Conservation (phyloP, 2,888 invertebrate species). For the Luperina nickerlii region DNA sequence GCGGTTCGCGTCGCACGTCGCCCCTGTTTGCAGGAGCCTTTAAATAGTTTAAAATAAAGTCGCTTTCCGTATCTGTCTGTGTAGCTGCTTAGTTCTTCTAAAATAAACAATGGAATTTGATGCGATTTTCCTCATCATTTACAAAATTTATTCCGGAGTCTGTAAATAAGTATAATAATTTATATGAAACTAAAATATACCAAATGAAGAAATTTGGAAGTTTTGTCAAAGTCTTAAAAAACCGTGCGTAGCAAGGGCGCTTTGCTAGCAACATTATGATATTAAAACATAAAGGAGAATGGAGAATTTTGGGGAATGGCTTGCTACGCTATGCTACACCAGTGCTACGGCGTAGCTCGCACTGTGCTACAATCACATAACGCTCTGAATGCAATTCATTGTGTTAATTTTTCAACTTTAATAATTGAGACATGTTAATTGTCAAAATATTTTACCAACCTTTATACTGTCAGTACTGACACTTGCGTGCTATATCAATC, state of each 20-base stretch:
- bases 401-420: background rate
- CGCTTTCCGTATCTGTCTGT: background rate
- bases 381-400: too few species aligned
- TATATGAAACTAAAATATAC: background rate
- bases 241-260: too few species aligned
- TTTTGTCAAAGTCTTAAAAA: background rate
- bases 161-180: background rate
- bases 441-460: background rate
- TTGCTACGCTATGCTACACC: constrained; percentile 7
- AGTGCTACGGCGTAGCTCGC: constrained; percentile 44
- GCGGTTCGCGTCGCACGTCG: too few species aligned
- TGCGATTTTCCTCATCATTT: background rate
- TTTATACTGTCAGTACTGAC: background rate
- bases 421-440: background rate
- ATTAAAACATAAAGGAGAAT: background rate
- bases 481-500: too few species aligned
- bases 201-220: too few species aligned
- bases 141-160: background rate
- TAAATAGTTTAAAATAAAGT: background rate
- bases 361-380: constrained; percentile 3
- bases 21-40: too few species aligned
- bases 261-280: background rate
- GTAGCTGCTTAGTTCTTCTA: background rate
- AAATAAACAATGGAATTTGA: background rate
- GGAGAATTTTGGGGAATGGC: background rate